phyloP scores from a whole-genome alignment of 2,797 vertebrate species.

The Manis pentadactyla region DNA sequence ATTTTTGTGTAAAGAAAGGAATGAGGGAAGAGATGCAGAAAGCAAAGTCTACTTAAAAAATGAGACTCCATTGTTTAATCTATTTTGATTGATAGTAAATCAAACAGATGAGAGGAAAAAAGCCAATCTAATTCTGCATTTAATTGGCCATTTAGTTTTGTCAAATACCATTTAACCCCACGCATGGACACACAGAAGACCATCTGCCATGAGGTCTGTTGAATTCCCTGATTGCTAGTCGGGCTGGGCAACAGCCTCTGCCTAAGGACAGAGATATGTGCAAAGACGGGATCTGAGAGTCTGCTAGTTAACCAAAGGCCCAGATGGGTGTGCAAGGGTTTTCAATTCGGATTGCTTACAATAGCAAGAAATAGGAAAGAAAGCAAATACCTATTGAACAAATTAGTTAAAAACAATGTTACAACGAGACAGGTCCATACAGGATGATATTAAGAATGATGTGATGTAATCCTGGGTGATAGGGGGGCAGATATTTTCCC shows the following conservation, averaged over 20 bases:
- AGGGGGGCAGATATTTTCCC: no score
- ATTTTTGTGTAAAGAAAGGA: neutral
- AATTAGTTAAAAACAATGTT: neutral
- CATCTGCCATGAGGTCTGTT: conserved; percentile 31
- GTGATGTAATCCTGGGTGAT: no score
- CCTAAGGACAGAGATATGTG: neutral
- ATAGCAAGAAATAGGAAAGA: conserved; percentile 1
- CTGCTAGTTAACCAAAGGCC: neutral
- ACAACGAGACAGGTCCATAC: neutral
- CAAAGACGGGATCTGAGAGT: neutral
- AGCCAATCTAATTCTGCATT: conserved; percentile 48
- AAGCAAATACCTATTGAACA: neutral
- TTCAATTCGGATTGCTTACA: neutral
- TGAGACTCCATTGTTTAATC: neutral
- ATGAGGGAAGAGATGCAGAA: neutral
- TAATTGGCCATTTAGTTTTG: conserved; percentile 60
- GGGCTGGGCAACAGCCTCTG: neutral
- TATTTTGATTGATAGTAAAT: conserved; percentile 18
- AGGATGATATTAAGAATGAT: neutral
- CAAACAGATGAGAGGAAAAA: conserved; percentile 56
- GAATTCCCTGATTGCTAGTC: neutral
- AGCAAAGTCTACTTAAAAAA: neutral
- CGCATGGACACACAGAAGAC: neutral
- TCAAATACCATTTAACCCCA: conserved; percentile 58
- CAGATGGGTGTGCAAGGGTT: neutral